Conservation (phyloP, 2,888 invertebrate genomes). For the Parelbella ahira region DNA sequence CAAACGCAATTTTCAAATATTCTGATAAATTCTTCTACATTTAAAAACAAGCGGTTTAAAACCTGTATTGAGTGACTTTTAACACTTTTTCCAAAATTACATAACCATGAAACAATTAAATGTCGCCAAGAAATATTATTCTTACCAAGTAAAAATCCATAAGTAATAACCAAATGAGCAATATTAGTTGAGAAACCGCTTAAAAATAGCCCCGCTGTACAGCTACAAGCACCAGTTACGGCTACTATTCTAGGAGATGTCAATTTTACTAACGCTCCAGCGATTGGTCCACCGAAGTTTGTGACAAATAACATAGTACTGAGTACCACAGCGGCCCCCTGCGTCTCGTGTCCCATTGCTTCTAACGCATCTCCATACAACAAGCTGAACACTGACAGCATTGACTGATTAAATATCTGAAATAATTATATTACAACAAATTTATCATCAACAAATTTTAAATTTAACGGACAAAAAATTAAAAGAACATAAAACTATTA, state of each 20-base stretch:
- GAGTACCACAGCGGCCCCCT: conserved; percentile 84
- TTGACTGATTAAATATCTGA: conserved; percentile 86
- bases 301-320: conserved; percentile 84
- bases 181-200: conserved; percentile 70
- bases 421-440: too few species aligned
- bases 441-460: too few species aligned
- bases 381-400: conserved; percentile 85
- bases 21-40: too few species aligned
- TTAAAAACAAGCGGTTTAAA: too few species aligned
- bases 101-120: too few species aligned
- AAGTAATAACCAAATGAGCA: conserved; percentile 64
- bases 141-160: conserved; percentile 68
- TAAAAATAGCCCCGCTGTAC: conserved; percentile 65
- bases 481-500: too few species aligned
- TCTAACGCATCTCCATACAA: conserved; percentile 84
- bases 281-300: conserved; percentile 85
- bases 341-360: conserved; percentile 82
- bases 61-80: too few species aligned
- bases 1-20: too few species aligned
- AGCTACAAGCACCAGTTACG: conserved; percentile 58
- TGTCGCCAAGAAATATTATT: too few species aligned
- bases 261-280: conserved; percentile 83
- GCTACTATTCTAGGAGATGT: conserved; percentile 68
- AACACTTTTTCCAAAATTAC: too few species aligned
- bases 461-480: too few species aligned